Conservation (phyloP, 2,888 invertebrate species). For the Meteorus cinctellus region DNA sequence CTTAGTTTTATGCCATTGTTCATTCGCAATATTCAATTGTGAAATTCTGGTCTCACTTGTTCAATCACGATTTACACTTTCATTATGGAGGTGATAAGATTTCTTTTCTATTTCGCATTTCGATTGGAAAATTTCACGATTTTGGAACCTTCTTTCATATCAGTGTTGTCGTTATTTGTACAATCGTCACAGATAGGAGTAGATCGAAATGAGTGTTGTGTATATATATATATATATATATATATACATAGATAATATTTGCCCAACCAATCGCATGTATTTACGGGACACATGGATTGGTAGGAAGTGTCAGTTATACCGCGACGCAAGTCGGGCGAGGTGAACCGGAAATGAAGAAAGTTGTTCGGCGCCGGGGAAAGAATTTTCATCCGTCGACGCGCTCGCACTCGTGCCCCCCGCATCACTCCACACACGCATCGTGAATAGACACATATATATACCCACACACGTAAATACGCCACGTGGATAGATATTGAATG, state of each 20-base stretch:
- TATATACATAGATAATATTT: neutral
- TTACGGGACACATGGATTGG: neutral
- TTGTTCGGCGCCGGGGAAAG: constrained; percentile 55
- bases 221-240: neutral
- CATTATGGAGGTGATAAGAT: no score
- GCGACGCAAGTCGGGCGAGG: constrained; percentile 52
- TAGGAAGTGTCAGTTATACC: constrained; percentile 17
- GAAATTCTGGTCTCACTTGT: no score
- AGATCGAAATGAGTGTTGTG: neutral
- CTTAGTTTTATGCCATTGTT: no score
- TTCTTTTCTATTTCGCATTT: neutral
- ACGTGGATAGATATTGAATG: neutral
- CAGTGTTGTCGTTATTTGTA: neutral
- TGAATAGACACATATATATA: neutral
- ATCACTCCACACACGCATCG: neutral
- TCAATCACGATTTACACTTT: no score
- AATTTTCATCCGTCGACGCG: constrained; percentile 46
- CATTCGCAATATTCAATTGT: no score
- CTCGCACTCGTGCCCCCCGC: constrained; percentile 7
- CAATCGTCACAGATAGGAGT: neutral
- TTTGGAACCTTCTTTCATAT: neutral
- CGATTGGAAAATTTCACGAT: neutral
- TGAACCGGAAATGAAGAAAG: constrained; percentile 56
- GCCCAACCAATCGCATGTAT: constrained; percentile 3
- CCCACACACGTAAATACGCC: neutral